Conservation (phyloP, 2,888 invertebrate species). For the Diarsia mendica region DNA sequence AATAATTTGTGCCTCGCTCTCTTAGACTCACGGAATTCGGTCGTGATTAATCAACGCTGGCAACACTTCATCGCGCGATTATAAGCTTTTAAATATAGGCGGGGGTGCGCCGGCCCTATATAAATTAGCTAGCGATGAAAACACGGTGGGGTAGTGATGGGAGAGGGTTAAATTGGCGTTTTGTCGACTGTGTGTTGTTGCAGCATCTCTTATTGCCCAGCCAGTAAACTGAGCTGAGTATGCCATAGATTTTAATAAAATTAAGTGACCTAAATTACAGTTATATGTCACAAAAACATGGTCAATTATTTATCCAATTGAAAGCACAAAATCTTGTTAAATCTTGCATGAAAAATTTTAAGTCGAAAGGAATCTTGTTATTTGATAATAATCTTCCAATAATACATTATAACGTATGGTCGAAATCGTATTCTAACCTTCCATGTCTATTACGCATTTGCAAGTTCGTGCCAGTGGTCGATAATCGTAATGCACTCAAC, state of each 20-base stretch:
- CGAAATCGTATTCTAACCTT: not conserved
- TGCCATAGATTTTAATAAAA: not conserved
- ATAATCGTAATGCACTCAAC: constrained; percentile 9
- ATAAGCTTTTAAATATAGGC: constrained; percentile 88
- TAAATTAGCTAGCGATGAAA: constrained; percentile 89
- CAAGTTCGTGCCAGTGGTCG: not conserved
- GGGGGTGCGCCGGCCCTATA: constrained; percentile 84
- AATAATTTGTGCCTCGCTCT: constrained; percentile 70
- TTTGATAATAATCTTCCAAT: not conserved
- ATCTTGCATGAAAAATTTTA: no score
- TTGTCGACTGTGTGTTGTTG: constrained; percentile 33
- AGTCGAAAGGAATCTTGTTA: no score
- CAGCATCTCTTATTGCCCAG: not conserved
- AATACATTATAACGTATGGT: not conserved
- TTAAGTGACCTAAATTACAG: not conserved
- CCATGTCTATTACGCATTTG: not conserved
- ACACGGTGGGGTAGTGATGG: constrained; percentile 72
- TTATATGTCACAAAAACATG: not conserved
- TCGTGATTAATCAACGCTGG: constrained; percentile 85
- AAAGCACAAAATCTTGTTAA: not conserved
- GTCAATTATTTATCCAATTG: not conserved
- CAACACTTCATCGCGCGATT: constrained; percentile 88
- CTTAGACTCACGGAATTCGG: constrained; percentile 73
- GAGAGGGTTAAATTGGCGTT: constrained; percentile 23
- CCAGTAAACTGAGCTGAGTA: no score